Percentiles rank a stretch among this genome's conserved stretches.
These are phyloP conservation scores for Arothron firmamentum DNA, from an alignment of 2,113 vertebrate genomes.

Conservation along the genomic window DNA sequence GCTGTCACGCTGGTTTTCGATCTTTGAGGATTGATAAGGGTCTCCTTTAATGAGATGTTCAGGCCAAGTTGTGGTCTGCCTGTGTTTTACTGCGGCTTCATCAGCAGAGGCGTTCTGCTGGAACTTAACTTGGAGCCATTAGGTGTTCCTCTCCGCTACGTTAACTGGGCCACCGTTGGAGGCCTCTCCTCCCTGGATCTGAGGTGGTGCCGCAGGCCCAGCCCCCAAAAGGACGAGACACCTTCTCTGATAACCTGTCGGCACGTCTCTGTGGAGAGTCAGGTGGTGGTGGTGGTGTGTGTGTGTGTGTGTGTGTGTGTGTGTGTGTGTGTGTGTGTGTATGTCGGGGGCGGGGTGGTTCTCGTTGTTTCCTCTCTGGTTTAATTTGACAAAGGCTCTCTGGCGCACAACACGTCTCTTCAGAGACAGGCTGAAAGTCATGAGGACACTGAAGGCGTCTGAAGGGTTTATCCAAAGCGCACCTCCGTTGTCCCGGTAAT, in stretches of 20 bases:
- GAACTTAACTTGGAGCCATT: slow-evolving; percentile 1
- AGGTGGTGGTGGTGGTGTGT: too few species aligned
- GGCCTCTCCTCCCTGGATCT: slow-evolving; percentile 25
- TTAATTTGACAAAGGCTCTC: slow-evolving; percentile 75
- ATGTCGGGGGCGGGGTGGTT: too few species aligned
- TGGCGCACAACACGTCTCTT: slow-evolving; percentile 71
- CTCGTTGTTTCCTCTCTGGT: slow-evolving; percentile 69
- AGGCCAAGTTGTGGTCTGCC: slow-evolving; percentile 30
- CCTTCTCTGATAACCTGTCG: slow-evolving; percentile 73
- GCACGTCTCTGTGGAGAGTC: slow-evolving; percentile 55
- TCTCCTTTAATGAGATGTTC: slow-evolving; percentile 59
- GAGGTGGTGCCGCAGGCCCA: background rate
- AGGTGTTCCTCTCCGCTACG: slow-evolving; percentile 15
- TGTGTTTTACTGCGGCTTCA: slow-evolving; percentile 35
- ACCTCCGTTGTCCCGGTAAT: slow-evolving; percentile 59
- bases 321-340: too few species aligned
- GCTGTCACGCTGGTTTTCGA: slow-evolving; percentile 59
- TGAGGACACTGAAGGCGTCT: slow-evolving; percentile 72
- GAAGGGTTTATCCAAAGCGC: slow-evolving; percentile 66
- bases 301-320: too few species aligned
- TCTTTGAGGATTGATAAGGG: slow-evolving; percentile 65
- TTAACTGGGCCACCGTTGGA: slow-evolving; percentile 25
- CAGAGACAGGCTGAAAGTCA: slow-evolving; percentile 74
- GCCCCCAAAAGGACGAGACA: slow-evolving; percentile 34
- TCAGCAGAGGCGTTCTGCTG: slow-evolving; percentile 52